A percentile compares a stretch with the other conserved stretches of the same genome.
These are phyloP conservation scores for Pithys albifrons DNA, from an alignment of 2,113 vertebrate species.

Conservation along the genomic window DNA sequence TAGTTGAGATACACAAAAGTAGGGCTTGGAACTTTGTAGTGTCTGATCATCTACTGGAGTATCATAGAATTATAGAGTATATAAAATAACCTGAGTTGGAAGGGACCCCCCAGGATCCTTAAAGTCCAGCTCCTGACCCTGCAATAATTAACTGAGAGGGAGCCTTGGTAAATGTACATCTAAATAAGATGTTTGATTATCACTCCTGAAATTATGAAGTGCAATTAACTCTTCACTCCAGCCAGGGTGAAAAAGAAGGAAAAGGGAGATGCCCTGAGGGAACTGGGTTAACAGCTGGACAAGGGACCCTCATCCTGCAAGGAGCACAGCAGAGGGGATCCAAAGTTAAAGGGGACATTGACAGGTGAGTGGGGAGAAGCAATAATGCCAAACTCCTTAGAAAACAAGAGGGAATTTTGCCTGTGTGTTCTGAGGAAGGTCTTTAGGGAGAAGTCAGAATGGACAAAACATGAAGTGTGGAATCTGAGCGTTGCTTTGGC, in stretches of 20 bases:
- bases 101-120: not conserved
- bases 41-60: not conserved
- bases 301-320: not conserved
- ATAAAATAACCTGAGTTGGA: not conserved
- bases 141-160: not conserved
- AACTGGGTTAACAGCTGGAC: not conserved
- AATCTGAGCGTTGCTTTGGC: not conserved
- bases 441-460: not conserved
- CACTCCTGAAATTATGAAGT: not conserved
- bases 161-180: not conserved
- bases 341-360: not conserved
- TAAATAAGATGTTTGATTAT: not conserved
- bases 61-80: not conserved
- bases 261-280: not conserved
- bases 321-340: not conserved
- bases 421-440: not conserved
- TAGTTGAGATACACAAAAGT: not conserved
- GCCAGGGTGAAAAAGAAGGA: not conserved
- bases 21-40: not conserved
- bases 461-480: not conserved
- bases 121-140: not conserved
- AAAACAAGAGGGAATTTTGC: not conserved
- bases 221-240: not conserved
- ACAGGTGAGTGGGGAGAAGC: not conserved
- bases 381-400: not conserved